Conservation (phyloP, 2,797 vertebrate species). For the Philypnodon macrostomus region DNA sequence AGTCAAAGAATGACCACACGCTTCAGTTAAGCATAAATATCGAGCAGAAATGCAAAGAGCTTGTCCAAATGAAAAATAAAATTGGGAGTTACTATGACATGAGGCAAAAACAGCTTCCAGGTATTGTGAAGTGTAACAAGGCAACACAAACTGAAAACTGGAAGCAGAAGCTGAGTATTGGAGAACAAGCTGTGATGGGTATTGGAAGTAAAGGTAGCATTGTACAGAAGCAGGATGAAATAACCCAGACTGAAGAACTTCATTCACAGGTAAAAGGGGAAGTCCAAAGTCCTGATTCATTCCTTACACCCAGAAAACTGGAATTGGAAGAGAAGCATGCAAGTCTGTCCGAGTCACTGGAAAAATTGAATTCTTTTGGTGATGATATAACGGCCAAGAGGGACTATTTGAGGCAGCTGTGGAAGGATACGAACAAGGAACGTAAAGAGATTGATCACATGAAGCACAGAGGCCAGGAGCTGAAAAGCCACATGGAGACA, state of each 20-base stretch:
- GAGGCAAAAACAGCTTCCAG: slow-evolving; percentile 2
- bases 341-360: accelerated
- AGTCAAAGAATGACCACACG: not conserved
- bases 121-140: not conserved
- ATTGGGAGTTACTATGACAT: not conserved
- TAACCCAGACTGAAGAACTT: not conserved
- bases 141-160: slow-evolving; percentile 17
- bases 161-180: not conserved
- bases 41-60: slow-evolving; percentile 3
- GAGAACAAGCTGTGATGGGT: not conserved
- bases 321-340: not conserved
- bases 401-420: slow-evolving; percentile 38
- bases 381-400: slow-evolving; percentile 9
- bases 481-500: slow-evolving; percentile 50
- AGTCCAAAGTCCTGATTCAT: too few relatives aligned
- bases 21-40: not conserved
- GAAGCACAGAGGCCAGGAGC: slow-evolving; percentile 41
- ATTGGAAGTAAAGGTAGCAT: not conserved
- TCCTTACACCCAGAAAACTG: too few relatives aligned
- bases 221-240: accelerated
- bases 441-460: slow-evolving; percentile 52
- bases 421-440: slow-evolving; percentile 47
- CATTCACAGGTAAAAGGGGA: not conserved
- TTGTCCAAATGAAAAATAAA: slow-evolving; percentile 7
- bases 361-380: not conserved